These are phyloP conservation scores for Drosophila equinoxialis DNA, from an alignment of 1,140 invertebrate genomes.

Conservation along the genomic window DNA sequence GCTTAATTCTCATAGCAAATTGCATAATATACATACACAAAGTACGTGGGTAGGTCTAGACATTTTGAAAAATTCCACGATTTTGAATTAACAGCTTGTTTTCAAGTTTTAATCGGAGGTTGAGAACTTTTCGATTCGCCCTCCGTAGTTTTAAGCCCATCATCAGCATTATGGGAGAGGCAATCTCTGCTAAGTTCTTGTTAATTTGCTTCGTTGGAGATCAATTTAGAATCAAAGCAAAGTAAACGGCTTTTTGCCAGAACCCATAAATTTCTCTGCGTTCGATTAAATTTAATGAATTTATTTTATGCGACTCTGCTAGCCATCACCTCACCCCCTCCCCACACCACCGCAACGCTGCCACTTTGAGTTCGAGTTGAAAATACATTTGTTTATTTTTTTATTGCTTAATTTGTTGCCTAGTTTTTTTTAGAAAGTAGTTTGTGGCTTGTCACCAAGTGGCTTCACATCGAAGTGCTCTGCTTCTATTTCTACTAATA, in stretches of 20 bases:
- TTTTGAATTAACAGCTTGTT: too few species aligned
- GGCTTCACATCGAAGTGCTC: not conserved
- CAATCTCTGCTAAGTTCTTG: constrained; percentile 10
- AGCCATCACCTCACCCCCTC: not conserved
- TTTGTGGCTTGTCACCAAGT: constrained; percentile 61
- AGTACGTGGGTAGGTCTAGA: not conserved
- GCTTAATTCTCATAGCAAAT: constrained; percentile 73
- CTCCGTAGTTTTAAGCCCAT: constrained; percentile 13
- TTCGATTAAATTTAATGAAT: constrained; percentile 62
- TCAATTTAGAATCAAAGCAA: constrained; percentile 12
- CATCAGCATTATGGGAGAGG: constrained; percentile 4
- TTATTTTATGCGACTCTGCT: constrained; percentile 56
- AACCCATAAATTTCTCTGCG: constrained; percentile 54
- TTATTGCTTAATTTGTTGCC: constrained; percentile 57
- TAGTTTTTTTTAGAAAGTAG: constrained; percentile 73
- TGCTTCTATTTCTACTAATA: constrained; percentile 27
- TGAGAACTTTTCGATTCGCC: not conserved
- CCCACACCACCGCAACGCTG: not conserved
- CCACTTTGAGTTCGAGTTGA: constrained; percentile 38
- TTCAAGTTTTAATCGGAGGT: not conserved
- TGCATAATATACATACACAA: constrained; percentile 55
- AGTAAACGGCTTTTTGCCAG: constrained; percentile 24
- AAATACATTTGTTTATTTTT: constrained; percentile 48
- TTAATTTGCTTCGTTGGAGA: constrained; percentile 64
- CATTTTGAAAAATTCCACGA: not conserved